Conservation (phyloP, 2,888 invertebrate genomes). For the Nemoura dubitans region DNA sequence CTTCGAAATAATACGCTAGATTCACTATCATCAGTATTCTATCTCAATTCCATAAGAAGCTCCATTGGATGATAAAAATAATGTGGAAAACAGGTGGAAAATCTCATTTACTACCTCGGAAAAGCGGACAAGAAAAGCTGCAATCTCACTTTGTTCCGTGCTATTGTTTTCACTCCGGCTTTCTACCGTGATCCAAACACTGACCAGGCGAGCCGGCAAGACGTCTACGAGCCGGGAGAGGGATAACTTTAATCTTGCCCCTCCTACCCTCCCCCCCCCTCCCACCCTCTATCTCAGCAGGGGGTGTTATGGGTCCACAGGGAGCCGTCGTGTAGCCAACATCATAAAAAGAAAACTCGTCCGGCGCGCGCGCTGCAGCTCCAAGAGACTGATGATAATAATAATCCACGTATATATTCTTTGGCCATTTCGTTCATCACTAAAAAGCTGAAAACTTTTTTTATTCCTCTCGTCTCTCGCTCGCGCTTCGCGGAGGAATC, state of each 20-base stretch:
- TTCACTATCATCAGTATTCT: background rate
- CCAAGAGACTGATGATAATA: background rate
- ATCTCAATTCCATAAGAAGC: background rate
- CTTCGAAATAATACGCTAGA: background rate
- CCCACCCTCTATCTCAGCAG: constrained; percentile 16
- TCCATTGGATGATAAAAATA: background rate
- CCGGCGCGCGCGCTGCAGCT: background rate
- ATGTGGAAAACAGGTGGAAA: background rate
- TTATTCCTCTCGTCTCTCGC: background rate
- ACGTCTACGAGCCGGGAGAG: background rate
- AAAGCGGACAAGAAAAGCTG: background rate
- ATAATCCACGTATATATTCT: constrained; percentile 1
- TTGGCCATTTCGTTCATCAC: constrained; percentile 12
- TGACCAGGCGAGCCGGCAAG: background rate
- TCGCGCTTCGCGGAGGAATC: background rate
- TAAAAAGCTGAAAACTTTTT: constrained; percentile 7
- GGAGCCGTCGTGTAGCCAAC: constrained; percentile 40
- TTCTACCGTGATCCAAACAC: constrained; percentile 47
- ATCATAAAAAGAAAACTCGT: constrained; percentile 12
- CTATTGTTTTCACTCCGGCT: constrained; percentile 47
- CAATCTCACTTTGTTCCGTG: constrained; percentile 38
- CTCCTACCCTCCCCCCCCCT: background rate
- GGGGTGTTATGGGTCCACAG: constrained; percentile 25
- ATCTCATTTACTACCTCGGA: background rate
- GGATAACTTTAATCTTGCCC: constrained; percentile 4